phyloP scores from a whole-genome alignment of 1,140 invertebrate species.

The Cherax quadricarinatus region DNA sequence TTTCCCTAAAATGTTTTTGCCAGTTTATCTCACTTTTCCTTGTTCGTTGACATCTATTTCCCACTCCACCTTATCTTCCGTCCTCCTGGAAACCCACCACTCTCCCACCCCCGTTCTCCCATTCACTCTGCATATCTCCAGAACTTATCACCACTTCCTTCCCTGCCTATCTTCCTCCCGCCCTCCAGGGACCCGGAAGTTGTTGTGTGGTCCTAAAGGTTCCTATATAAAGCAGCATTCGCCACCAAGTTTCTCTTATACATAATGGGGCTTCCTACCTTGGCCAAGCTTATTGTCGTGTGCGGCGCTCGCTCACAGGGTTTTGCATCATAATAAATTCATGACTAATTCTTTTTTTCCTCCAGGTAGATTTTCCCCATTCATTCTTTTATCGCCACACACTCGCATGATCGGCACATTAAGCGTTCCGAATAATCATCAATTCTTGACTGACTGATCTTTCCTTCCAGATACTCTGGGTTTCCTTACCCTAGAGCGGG shows the following conservation, averaged over 20 bases:
- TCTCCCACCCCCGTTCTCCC: not conserved
- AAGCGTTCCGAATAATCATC: not conserved
- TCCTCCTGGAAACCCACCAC: not conserved
- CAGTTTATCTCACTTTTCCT: too few species aligned
- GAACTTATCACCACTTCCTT: not conserved
- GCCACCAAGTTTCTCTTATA: too few species aligned
- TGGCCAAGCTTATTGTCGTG: too few species aligned
- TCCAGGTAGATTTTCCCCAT: too few species aligned
- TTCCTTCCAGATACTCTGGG: not conserved
- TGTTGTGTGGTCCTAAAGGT: not conserved
- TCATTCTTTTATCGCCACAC: too few species aligned
- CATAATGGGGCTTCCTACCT: too few species aligned
- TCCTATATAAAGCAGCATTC: too few species aligned
- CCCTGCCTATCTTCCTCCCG: not conserved
- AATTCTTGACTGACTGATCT: not conserved
- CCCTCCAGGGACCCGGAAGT: not conserved
- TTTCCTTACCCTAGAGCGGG: not conserved
- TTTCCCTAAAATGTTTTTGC: not conserved
- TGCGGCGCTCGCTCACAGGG: too few species aligned
- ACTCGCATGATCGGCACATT: not conserved
- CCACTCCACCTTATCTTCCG: too few species aligned
- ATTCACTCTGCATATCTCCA: not conserved
- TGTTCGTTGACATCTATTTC: too few species aligned
- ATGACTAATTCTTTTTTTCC: too few species aligned
- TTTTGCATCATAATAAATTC: too few species aligned